phyloP scores from a whole-genome alignment of 2,888 invertebrate species.

The Andrena praecox region DNA sequence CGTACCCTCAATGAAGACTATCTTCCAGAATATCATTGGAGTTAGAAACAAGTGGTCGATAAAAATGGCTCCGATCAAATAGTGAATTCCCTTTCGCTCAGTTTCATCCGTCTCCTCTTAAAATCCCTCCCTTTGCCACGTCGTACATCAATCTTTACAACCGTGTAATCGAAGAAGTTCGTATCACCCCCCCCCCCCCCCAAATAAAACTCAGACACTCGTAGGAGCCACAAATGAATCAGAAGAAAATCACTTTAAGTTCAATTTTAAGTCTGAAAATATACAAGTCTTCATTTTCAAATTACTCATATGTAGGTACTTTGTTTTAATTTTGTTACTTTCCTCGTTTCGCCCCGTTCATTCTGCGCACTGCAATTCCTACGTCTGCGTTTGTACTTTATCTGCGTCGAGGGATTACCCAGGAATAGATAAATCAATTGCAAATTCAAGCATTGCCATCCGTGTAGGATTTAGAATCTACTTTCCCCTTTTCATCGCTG shows the following conservation, averaged over 20 bases:
- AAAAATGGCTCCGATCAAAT: conserved; percentile 22
- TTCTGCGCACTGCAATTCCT: not conserved
- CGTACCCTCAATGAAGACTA: not conserved
- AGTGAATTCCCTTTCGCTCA: conserved; percentile 12
- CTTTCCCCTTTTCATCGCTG: conserved; percentile 1
- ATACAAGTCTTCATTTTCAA: no score
- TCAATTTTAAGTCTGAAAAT: no score
- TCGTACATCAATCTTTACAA: not conserved
- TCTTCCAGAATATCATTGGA: not conserved
- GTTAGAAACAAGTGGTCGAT: conserved; percentile 35
- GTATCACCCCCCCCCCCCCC: not conserved
- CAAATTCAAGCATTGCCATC: not conserved
- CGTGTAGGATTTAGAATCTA: conserved; percentile 1
- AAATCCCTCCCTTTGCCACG: not conserved
- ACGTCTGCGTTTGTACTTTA: not conserved
- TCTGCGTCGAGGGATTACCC: not conserved
- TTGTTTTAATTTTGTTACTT: not conserved
- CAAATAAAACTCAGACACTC: not conserved
- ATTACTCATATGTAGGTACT: not conserved
- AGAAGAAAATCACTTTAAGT: not conserved
- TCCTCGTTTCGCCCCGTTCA: not conserved
- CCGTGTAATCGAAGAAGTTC: not conserved
- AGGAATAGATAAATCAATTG: conserved; percentile 10
- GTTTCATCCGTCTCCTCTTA: not conserved
- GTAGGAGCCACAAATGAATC: not conserved